Conservation (phyloP, 2,797 vertebrate genomes). For the Typhlichthys subterraneus region DNA sequence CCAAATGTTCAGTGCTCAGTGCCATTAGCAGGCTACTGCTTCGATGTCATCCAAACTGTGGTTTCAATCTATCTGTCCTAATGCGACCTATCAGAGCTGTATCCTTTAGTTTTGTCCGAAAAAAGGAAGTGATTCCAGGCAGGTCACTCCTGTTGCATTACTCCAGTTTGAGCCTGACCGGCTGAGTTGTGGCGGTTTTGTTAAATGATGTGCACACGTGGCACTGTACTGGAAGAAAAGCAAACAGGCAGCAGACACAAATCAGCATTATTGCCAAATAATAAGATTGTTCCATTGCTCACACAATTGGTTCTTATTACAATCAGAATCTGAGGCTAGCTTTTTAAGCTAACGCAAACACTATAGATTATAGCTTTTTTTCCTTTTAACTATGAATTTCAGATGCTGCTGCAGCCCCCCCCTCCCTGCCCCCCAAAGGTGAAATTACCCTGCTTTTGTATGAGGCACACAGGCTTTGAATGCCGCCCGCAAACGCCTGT, state of each 20-base stretch:
- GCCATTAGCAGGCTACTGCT: constrained; percentile 56
- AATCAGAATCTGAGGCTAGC: no score
- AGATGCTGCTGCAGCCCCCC: constrained; percentile 42
- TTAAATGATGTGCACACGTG: neutral
- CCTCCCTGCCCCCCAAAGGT: constrained; percentile 67
- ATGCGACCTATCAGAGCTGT: constrained; percentile 55
- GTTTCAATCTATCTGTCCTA: constrained; percentile 28
- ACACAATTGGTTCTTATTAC: constrained; percentile 10
- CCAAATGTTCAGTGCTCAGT: constrained; percentile 66
- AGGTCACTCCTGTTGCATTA: constrained; percentile 1
- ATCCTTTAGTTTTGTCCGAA: constrained; percentile 36
- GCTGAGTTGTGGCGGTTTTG: neutral
- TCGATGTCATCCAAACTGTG: constrained; percentile 57
- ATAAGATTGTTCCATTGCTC: neutral
- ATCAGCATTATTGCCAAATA: neutral
- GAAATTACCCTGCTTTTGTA: constrained; percentile 72
- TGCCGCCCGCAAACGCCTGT: constrained; percentile 72
- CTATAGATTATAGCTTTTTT: constrained; percentile 30
- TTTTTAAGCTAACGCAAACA: constrained; percentile 41
- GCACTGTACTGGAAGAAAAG: neutral
- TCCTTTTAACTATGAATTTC: constrained; percentile 52
- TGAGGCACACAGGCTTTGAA: constrained; percentile 66
- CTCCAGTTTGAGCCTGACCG: no score
- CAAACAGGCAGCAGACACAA: neutral
- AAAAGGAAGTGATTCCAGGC: constrained; percentile 19